Percentiles rank a stretch among this genome's conserved stretches.
phyloP scores from a whole-genome alignment of 2,113 vertebrate species.

The Periophthalmodon schlosseri region DNA sequence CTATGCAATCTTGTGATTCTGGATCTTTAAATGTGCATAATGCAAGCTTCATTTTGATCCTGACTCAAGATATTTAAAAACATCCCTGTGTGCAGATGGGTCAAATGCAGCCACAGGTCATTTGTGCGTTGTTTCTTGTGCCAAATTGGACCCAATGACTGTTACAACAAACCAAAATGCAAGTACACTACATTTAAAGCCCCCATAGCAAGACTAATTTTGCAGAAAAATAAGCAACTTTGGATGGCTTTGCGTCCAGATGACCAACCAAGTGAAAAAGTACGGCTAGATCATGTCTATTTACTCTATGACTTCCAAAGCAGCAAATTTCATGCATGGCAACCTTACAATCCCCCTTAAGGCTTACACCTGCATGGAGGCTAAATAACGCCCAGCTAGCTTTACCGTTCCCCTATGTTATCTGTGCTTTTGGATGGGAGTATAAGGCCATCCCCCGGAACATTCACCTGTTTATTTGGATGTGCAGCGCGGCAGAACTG shows the following conservation, averaged over 20 bases:
- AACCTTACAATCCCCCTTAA: neutral
- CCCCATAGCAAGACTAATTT: neutral
- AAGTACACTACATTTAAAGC: neutral
- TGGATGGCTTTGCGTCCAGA: neutral
- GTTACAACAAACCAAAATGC: neutral
- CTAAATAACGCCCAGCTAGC: neutral
- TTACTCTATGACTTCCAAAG: neutral
- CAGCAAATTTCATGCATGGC: neutral
- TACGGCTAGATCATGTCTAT: neutral
- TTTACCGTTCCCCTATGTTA: conserved; percentile 1
- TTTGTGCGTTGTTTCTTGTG: neutral
- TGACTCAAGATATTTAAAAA: neutral
- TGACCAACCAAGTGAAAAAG: neutral
- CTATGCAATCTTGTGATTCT: neutral
- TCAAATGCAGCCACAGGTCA: neutral
- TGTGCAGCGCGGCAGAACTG: conserved; percentile 57
- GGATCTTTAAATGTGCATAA: neutral
- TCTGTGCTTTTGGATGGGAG: conserved; percentile 15
- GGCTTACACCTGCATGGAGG: neutral
- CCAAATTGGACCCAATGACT: neutral
- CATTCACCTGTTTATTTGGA: conserved; percentile 50
- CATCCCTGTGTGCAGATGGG: neutral
- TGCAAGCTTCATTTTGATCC: neutral
- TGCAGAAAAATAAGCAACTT: neutral
- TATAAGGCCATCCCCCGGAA: conserved; percentile 16